phyloP scores from a whole-genome alignment of 2,888 invertebrate genomes.

The Aleiodes leptofemur region DNA sequence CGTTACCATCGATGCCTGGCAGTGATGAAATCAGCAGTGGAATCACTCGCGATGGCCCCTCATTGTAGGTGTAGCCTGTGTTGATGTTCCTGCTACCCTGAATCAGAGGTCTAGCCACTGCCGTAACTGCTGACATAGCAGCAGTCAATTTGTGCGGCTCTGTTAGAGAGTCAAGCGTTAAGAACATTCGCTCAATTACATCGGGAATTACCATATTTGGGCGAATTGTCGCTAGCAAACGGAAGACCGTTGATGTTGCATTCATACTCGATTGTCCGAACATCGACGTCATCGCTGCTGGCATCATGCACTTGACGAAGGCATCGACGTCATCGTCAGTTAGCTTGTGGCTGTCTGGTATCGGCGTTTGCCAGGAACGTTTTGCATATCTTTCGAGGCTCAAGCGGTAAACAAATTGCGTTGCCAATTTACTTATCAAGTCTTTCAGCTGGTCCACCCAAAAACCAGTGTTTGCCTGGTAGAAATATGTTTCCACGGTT shows the following conservation, averaged over 20 bases:
- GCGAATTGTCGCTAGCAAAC: slow-evolving; percentile 85
- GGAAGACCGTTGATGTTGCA: slow-evolving; percentile 82
- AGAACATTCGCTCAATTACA: slow-evolving; percentile 87
- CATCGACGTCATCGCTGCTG: slow-evolving; percentile 86
- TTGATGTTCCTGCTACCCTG: slow-evolving; percentile 71
- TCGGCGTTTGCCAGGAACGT: slow-evolving; percentile 82
- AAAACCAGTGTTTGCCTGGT: slow-evolving; percentile 90
- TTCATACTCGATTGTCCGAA: slow-evolving; percentile 83
- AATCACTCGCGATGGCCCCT: slow-evolving; percentile 88
- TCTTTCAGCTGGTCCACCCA: slow-evolving; percentile 85
- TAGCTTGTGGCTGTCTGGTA: slow-evolving; percentile 83
- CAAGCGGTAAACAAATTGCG: slow-evolving; percentile 80
- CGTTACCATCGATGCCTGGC: slow-evolving; percentile 94
- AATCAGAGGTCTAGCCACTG: slow-evolving; percentile 82
- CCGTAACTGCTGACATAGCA: slow-evolving; percentile 83
- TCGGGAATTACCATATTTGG: slow-evolving; percentile 90
- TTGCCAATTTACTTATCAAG: slow-evolving; percentile 82
- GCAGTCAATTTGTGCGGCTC: slow-evolving; percentile 91
- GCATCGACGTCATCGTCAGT: slow-evolving; percentile 87
- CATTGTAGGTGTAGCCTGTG: slow-evolving; percentile 78
- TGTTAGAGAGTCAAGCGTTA: slow-evolving; percentile 88
- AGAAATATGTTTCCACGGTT: slow-evolving; percentile 90
- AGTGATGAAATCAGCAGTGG: slow-evolving; percentile 87
- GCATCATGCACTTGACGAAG: slow-evolving; percentile 87
- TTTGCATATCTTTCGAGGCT: slow-evolving; percentile 81